Evolutionary conservation across 2,888 invertebrate species (phyloP), one percentile per base, ranked within the genome.

Genomic region (Leucania comma): DNA sequence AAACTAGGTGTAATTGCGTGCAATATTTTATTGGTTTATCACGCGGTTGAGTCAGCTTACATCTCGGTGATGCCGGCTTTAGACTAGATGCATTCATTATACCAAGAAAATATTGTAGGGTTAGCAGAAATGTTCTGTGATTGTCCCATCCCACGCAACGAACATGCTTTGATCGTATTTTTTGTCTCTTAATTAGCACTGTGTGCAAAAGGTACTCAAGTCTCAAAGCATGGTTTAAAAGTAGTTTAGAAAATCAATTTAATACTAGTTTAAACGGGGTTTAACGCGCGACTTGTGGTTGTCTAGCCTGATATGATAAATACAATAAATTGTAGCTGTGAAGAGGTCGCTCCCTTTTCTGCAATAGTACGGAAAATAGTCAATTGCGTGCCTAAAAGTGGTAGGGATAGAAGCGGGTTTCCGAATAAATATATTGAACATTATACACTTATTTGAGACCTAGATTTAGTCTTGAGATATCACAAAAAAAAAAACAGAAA

Each of bases 21-120:
- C 68, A 62, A 78, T 76, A 81, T 75, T 83, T 85, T 83, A 86
- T 80, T 60, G 53, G 57, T 84, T 78, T 82, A 86, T 82, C 83
- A 81, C 58, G 56, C 22, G 29, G 51, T 65, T 83, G 87, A 86
- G 74, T 86, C 83, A 87, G 50, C 69, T 66, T 66, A 35, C 76
- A 83, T 83, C 83, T 82, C 63, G 48, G 70, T 73, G 72, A 68
- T 64, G 82, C 84, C 85, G 83, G 86, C 87, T 91, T 90, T 92
- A 92, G 89, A 91, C 91, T 92, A 92, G 89, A 91, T 93, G 90
- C 93, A 93, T 93, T 90, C 86, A 91, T 93, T 93, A 93, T 75
- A 78, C 65, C 71, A 85, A 87, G 87, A 88, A 90, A 88, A 89
- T 70, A 83, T 77, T 51, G 89, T 90, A 93, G 20, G 12, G 91